Base-by-base conservation (phyloP, 2,797 vertebrate species). In the Sebastes hubbsi region DNA sequence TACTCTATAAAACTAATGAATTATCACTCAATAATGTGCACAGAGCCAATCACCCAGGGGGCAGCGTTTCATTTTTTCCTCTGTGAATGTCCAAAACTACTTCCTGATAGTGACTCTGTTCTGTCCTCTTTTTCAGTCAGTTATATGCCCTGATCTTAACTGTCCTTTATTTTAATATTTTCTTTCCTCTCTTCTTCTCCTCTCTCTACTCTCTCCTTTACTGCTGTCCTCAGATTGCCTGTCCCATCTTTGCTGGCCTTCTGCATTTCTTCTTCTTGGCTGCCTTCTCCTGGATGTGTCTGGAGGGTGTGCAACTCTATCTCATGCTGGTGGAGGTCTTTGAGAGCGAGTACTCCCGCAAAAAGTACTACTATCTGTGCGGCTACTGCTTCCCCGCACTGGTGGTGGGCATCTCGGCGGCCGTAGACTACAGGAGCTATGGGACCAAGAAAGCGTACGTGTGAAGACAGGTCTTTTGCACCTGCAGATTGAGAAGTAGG, bases 231-330 rank as follows among this genome's bases (percentile, higher is more conserved):
- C 91, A 98, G 97, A 96, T 98, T 2, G 97, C 97, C 76, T 99
- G 97, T 90, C 97, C 97, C 84, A 98, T 98, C 95, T 97, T 99
- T 3, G 98, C 98, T 0, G 98, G 97, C 65, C 93, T 99, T 66
- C 96, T 99, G 84, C 98, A 99, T 93, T 99, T 97, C 93, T 99
- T 98, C 91, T 99, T 98, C 95, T 94, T 99, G 95, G 97, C 98
- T 3, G 97, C 97, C n/a, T 99, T 99, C 95, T 98, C 95, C 78
- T 99, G 98, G 98, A 96, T 99, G 93, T 97, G 97, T 90, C 95
- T 99, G 89, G 98, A 99, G 92, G 98, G 97, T 0, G 97, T 99
- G 72, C 98, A 99, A 80, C 97, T 99, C 88, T 99, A 99, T 92
- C 96, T 98, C 93, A 97, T 99, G 96, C 95, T 99, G 93, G 97